These are phyloP conservation scores for Linnaemya vulpina DNA, from an alignment of 2,888 invertebrate genomes.

Conservation along the genomic window DNA sequence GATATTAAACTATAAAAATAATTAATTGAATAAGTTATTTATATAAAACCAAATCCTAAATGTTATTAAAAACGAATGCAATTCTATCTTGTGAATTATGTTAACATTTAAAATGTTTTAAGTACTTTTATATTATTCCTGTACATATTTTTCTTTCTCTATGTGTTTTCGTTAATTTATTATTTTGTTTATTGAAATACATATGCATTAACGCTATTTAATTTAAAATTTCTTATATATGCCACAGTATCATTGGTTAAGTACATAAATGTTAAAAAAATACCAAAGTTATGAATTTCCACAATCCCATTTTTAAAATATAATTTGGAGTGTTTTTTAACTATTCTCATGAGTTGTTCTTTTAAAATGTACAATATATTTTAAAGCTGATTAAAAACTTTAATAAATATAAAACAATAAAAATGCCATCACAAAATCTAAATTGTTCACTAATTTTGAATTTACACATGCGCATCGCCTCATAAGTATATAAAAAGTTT, in stretches of 20 bases:
- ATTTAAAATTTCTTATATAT: neutral
- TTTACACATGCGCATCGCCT: too few relatives aligned
- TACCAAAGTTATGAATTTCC: neutral
- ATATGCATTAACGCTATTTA: neutral
- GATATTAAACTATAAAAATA: conserved; percentile 76
- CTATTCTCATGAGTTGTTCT: too few relatives aligned
- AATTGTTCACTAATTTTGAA: too few relatives aligned
- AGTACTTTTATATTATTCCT: conserved; percentile 15
- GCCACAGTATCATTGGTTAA: neutral
- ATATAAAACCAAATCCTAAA: conserved; percentile 67
- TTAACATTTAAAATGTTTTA: conserved; percentile 25
- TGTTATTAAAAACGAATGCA: conserved; percentile 20
- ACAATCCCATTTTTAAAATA: neutral
- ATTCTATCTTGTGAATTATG: neutral
- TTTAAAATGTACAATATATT: too few relatives aligned
- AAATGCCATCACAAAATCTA: too few relatives aligned
- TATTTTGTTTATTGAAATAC: neutral
- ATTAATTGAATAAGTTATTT: conserved; percentile 69
- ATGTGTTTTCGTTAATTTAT: neutral
- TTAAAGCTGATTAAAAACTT: too few relatives aligned
- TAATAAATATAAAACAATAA: too few relatives aligned
- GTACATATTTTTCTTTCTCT: neutral
- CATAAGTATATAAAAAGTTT: too few relatives aligned
- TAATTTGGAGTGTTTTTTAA: too few relatives aligned
- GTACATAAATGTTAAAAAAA: neutral